These are phyloP conservation scores for Neolamprologus ventralis DNA, from an alignment of 2,113 vertebrate genomes.

Conservation along the genomic window DNA sequence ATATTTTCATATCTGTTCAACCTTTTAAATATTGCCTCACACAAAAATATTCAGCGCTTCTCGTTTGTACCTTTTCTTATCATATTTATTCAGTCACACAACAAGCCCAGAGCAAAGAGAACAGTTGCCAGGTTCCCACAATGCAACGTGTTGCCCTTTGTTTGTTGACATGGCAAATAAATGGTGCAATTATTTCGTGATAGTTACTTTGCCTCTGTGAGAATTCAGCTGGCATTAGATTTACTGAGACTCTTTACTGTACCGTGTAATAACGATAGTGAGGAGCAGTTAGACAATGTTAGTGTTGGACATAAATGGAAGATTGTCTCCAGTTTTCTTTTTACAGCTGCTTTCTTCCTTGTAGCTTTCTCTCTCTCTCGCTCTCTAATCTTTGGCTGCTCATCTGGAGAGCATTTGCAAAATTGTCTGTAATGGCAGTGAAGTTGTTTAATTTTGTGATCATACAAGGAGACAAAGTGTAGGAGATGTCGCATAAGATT, in stretches of 20 bases:
- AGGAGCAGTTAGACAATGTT: background rate
- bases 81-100: constrained; percentile 31
- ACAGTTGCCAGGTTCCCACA: constrained; percentile 26
- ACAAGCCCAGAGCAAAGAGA: background rate
- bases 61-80: constrained; percentile 1
- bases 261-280: background rate
- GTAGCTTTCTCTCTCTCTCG: background rate
- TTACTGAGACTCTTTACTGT: background rate
- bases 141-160: constrained; percentile 3
- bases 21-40: background rate
- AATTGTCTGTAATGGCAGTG: background rate
- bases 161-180: constrained; percentile 42
- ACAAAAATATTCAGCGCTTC: background rate
- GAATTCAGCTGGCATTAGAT: background rate
- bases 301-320: background rate
- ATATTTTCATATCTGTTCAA: background rate
- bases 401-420: background rate
- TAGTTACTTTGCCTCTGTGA: background rate
- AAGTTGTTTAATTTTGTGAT: background rate
- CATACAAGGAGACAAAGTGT: background rate
- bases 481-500: background rate
- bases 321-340: background rate
- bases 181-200: constrained; percentile 16
- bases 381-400: background rate
- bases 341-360: background rate